Percentiles rank a stretch among this genome's conserved stretches.
Evolutionary conservation across 2,113 vertebrate genomes (phyloP).

Genomic region (Perccottus glenii): DNA sequence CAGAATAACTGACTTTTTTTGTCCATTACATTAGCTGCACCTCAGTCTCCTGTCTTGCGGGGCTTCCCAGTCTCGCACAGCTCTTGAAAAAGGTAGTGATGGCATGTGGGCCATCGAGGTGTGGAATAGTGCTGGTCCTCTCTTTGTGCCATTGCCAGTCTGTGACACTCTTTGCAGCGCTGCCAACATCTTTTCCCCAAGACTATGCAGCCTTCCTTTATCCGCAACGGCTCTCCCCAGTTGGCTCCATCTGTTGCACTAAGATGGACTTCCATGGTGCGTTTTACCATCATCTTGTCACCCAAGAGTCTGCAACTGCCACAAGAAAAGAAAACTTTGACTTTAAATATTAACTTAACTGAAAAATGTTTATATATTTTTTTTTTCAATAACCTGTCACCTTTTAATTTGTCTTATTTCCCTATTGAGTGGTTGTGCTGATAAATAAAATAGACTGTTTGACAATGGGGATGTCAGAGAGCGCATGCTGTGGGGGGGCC

Average conservation of each 20-base stretch:
- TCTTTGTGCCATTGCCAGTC: constrained; percentile 76
- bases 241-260: constrained; percentile 67
- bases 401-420: constrained; percentile 51
- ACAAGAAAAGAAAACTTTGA: constrained; percentile 16
- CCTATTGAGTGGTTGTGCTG: constrained; percentile 44
- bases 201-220: constrained; percentile 41
- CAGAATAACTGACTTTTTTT: constrained; percentile 24
- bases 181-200: constrained; percentile 59
- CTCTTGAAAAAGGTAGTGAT: constrained; percentile 56
- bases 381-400: constrained; percentile 70
- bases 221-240: constrained; percentile 16
- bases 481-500: background rate
- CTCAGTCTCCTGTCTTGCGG: constrained; percentile 19
- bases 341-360: constrained; percentile 63
- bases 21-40: constrained; percentile 38
- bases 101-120: constrained; percentile 62
- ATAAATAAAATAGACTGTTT: constrained; percentile 67
- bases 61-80: constrained; percentile 36
- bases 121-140: constrained; percentile 54
- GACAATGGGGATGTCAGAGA: constrained; percentile 58
- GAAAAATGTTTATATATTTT: constrained; percentile 79
- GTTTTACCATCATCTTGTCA: constrained; percentile 50
- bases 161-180: constrained; percentile 59
- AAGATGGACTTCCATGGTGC: constrained; percentile 18
- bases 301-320: constrained; percentile 3